phyloP scores from a whole-genome alignment of 2,888 invertebrate genomes.

The Furcula furcula region DNA sequence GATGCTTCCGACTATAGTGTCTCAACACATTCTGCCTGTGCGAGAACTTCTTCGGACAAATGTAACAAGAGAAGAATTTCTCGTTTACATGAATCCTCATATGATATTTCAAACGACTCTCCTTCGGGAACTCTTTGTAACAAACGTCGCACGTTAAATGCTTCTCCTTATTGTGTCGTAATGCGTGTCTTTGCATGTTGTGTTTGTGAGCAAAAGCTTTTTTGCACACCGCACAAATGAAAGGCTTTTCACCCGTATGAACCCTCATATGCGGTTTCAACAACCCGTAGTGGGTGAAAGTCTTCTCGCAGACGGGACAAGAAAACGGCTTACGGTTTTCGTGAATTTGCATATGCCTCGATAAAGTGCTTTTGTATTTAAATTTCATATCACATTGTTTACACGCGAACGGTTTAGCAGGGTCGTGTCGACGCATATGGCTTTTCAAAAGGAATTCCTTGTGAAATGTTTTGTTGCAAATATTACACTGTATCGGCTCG shows the following conservation, averaged over 20 bases:
- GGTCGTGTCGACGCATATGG: slow-evolving; percentile 32
- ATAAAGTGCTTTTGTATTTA: slow-evolving; percentile 53
- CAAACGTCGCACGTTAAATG: slow-evolving; percentile 55
- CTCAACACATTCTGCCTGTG: slow-evolving; percentile 59
- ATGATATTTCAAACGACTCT: slow-evolving; percentile 58
- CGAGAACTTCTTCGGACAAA: slow-evolving; percentile 55
- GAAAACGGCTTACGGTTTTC: slow-evolving; percentile 34
- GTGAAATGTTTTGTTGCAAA: slow-evolving; percentile 32
- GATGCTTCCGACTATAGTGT: slow-evolving; percentile 61
- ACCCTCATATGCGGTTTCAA: slow-evolving; percentile 46
- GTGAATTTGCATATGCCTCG: slow-evolving; percentile 49
- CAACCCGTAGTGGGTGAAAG: slow-evolving; percentile 38
- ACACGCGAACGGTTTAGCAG: slow-evolving; percentile 20
- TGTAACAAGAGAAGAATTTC: slow-evolving; percentile 50
- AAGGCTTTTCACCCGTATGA: slow-evolving; percentile 49
- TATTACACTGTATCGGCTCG: slow-evolving; percentile 18
- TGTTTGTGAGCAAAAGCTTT: slow-evolving; percentile 57
- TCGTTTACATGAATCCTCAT: slow-evolving; percentile 55
- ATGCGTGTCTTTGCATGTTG: slow-evolving; percentile 54
- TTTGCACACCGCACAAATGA: slow-evolving; percentile 42
- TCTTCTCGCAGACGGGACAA: slow-evolving; percentile 49
- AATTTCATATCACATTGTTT: slow-evolving; percentile 33
- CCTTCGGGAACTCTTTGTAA: slow-evolving; percentile 54
- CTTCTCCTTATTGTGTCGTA: slow-evolving; percentile 49
- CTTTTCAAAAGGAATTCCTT: slow-evolving; percentile 30